Evolutionary conservation across 2,888 invertebrate species (phyloP).

Genomic region (Leucoptera coffeella): DNA sequence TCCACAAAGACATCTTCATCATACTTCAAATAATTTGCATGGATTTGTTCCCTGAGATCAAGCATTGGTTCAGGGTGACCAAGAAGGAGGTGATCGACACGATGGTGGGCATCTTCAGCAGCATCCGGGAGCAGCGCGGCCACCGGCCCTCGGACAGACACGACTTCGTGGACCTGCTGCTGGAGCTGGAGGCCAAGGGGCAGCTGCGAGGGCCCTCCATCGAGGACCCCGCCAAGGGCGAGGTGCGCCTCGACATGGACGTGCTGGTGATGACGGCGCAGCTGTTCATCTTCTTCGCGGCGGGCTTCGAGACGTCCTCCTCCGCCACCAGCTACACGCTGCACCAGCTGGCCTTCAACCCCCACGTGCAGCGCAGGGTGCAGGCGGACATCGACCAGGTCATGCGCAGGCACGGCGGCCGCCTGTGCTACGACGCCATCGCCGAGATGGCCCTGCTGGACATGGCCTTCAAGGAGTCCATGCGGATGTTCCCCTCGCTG

Average conservation of each 20-base stretch:
- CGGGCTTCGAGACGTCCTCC: constrained; percentile 14
- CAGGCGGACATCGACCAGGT: constrained; percentile 12
- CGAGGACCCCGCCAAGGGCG: constrained; percentile 9
- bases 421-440: constrained; percentile 8
- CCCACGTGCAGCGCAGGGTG: constrained; percentile 12
- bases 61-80: constrained; percentile 1
- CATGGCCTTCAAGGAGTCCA: constrained; percentile 9
- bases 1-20: background rate
- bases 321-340: constrained; percentile 14
- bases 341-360: constrained; percentile 14
- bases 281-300: constrained; percentile 10
- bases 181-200: constrained; percentile 12
- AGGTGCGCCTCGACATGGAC: constrained; percentile 8
- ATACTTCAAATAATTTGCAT: constrained; percentile 1
- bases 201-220: constrained; percentile 9
- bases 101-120: constrained; percentile 7
- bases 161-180: constrained; percentile 21
- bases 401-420: constrained; percentile 7
- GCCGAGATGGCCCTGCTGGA: constrained; percentile 7
- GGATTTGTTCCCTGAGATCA: constrained; percentile 4
- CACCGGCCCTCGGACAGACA: constrained; percentile 13
- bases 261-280: constrained; percentile 7
- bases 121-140: constrained; percentile 6
- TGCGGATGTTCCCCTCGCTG: constrained; percentile 10
- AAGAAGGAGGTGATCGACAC: constrained; percentile 6